Evolutionary conservation across 2,888 invertebrate genomes (phyloP).

Genomic region (Pollenia amentaria): DNA sequence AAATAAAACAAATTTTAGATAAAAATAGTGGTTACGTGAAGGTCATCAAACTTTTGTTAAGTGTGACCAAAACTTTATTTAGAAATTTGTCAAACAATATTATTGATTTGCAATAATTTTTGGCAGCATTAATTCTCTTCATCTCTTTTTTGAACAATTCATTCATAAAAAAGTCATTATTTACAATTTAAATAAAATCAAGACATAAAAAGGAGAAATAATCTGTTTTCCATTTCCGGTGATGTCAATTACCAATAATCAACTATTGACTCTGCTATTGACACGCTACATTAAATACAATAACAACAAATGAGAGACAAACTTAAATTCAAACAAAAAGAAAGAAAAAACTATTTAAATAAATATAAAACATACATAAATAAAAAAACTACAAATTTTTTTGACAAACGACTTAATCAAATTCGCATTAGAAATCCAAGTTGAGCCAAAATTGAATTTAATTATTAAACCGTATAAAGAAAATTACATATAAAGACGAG

Average conservation of each 20-base stretch:
- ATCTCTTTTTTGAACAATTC: not conserved
- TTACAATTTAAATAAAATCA: slow-evolving; percentile 13
- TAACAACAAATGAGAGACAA: too few relatives aligned
- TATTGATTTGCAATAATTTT: not conserved
- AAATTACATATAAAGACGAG: slow-evolving; percentile 6
- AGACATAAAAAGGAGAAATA: slow-evolving; percentile 4
- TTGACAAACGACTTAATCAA: slow-evolving; percentile 76
- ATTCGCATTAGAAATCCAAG: slow-evolving; percentile 72
- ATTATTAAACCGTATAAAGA: slow-evolving; percentile 51
- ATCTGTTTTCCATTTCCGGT: slow-evolving; percentile 50
- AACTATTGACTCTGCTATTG: not conserved
- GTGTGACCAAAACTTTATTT: not conserved
- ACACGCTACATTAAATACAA: not conserved
- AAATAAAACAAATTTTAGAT: too few relatives aligned
- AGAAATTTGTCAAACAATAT: not conserved
- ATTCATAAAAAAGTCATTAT: slow-evolving; percentile 36
- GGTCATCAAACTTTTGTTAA: too few relatives aligned
- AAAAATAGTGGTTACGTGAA: too few relatives aligned
- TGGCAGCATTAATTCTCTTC: not conserved
- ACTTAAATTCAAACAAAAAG: not conserved
- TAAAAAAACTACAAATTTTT: slow-evolving; percentile 39
- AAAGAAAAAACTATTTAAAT: not conserved
- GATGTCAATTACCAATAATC: slow-evolving; percentile 47
- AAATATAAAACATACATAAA: slow-evolving; percentile 47
- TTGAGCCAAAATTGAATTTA: slow-evolving; percentile 44